Base-by-base conservation (phyloP, 2,113 vertebrate genomes). In the Axis porcinus region DNA sequence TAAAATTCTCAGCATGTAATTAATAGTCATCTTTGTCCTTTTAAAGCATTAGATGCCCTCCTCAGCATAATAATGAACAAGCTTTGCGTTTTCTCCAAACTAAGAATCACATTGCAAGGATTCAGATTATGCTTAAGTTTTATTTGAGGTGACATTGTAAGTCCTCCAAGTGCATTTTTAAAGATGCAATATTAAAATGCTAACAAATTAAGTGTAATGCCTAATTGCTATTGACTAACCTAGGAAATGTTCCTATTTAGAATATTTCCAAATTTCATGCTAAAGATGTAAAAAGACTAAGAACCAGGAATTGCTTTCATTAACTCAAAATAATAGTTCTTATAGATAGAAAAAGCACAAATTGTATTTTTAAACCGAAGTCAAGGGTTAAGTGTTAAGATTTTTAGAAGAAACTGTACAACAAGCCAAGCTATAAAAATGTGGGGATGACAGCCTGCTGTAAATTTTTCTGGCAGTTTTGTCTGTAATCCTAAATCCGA, bases 401-500 rank as follows among this genome's bases (percentile, higher is more conserved):
- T 97, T 98, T 97, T 97, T 93, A 81, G 98, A 98, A 98, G 98
- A 97, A 98, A 98, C 97, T 97, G 92, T 98, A 97, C 91, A 96
- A 97, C 95, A 98, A 98, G 23, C 94, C 96, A 97, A 97, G 92
- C 88, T 91, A 97, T 98, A 98, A 99, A 97, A 98, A 98, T 89
- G 96, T 96, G 91, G 87, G 62, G 89, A 28, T 92, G 96, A 97
- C 94, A 87, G 88, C 86, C 0, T 0, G 36, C 74, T 98, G 45
- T 99, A 98, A 98, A 98, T 99, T 97, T 98, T 96, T 95, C 91
- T 98, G 98, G 97, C 98, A 98, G 97, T 98, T 98, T 98, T 96
- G 95, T 96, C 97, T 98, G 96, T 98, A 98, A 98, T 98, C 98
- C 98, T 98, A 98, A 98, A 98, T 97, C 83, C 93, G n/a, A 99